Percentiles rank a stretch among this genome's conserved stretches.
Conservation (phyloP, 2,113 vertebrate genomes). For the Oncorhynchus mykiss region DNA sequence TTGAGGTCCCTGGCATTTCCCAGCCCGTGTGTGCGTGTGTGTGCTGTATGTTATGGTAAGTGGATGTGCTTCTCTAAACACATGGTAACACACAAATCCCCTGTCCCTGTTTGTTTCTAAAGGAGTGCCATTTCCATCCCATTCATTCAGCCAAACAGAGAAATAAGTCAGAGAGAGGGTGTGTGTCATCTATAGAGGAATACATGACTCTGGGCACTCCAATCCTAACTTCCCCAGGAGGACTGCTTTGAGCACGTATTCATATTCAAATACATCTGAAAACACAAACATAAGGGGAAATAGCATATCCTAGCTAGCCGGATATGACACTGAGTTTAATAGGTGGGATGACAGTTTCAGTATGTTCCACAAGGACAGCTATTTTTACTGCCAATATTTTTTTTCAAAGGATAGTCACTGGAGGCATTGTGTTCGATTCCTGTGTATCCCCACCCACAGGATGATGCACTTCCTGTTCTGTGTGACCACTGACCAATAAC, state of each 20-base stretch:
- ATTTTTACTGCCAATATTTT: constrained; percentile 59
- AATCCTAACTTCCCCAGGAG: neutral
- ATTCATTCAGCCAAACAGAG: constrained; percentile 30
- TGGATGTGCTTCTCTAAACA: constrained; percentile 64
- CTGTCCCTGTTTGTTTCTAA: constrained; percentile 28
- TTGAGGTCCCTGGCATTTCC: too few species aligned
- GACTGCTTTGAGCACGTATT: constrained; percentile 27
- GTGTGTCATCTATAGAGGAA: constrained; percentile 25
- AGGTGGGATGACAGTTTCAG: constrained; percentile 68
- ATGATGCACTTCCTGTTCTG: constrained; percentile 48
- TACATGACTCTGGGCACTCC: constrained; percentile 43
- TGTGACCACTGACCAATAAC: too few species aligned
- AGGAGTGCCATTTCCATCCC: constrained; percentile 24
- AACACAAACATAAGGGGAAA: constrained; percentile 14
- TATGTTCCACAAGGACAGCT: constrained; percentile 61
- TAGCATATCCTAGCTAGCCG: constrained; percentile 34
- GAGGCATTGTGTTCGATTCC: constrained; percentile 67
- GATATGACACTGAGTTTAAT: constrained; percentile 61
- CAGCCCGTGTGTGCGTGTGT: too few species aligned
- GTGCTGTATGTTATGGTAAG: constrained; percentile 23
- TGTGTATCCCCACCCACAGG: constrained; percentile 44
- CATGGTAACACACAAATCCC: constrained; percentile 19
- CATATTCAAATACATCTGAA: constrained; percentile 12
- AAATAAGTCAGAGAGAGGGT: constrained; percentile 48
- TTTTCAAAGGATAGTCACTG: constrained; percentile 8